Percentiles rank a stretch among this genome's conserved stretches.
Conservation (phyloP, 1,140 invertebrate genomes). For the Chelonus insularis region DNA sequence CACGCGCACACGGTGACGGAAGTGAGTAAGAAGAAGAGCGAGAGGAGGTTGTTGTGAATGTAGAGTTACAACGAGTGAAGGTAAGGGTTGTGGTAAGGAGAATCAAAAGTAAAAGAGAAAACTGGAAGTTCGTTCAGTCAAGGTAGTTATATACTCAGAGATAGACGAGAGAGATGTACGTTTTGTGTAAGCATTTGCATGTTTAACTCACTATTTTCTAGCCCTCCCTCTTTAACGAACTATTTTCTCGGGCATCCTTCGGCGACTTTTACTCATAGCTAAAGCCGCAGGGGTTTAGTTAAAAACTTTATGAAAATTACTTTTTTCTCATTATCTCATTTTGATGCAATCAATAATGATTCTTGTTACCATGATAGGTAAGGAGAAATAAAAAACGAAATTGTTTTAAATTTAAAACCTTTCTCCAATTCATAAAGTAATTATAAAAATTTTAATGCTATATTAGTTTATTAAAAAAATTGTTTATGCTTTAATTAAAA, state of each 20-base stretch:
- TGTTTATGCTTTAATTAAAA: too few relatives aligned
- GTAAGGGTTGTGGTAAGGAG: not conserved
- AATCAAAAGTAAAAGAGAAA: not conserved
- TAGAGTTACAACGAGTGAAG: too few relatives aligned
- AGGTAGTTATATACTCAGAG: conserved; percentile 14
- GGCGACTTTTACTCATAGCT: not conserved
- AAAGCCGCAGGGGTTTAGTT: conserved; percentile 15
- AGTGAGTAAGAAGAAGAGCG: not conserved
- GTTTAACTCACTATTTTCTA: conserved; percentile 33
- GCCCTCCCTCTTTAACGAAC: conserved; percentile 25
- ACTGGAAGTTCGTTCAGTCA: not conserved
- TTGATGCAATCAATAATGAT: too few relatives aligned
- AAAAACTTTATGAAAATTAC: conserved; percentile 30
- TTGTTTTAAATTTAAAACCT: too few relatives aligned
- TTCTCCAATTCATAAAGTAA: too few relatives aligned
- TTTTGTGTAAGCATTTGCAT: conserved; percentile 36
- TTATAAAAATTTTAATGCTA: too few relatives aligned
- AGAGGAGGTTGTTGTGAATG: too few relatives aligned
- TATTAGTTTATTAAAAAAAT: too few relatives aligned
- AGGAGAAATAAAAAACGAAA: too few relatives aligned
- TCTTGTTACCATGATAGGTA: too few relatives aligned
- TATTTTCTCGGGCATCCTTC: conserved; percentile 27
- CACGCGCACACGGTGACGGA: not conserved
- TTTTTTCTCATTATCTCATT: not conserved
- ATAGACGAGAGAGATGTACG: conserved; percentile 15